phyloP scores from a whole-genome alignment of 2,888 invertebrate genomes.

The Bibio marci region DNA sequence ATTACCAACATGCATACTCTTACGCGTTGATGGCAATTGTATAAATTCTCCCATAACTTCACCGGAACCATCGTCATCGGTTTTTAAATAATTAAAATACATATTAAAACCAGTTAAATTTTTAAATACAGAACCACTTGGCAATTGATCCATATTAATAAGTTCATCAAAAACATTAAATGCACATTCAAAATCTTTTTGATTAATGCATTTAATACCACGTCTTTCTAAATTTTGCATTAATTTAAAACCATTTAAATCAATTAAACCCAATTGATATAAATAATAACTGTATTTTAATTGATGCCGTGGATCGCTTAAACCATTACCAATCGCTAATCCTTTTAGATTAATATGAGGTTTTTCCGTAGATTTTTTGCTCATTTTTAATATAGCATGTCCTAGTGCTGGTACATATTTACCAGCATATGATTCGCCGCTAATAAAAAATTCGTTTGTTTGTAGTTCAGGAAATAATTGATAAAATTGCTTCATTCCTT shows the following conservation, averaged over 20 bases:
- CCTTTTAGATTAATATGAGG: slow-evolving; percentile 26
- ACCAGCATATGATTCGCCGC: slow-evolving; percentile 83
- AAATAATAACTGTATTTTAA: slow-evolving; percentile 61
- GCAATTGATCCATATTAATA: slow-evolving; percentile 45
- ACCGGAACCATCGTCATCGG: slow-evolving; percentile 46
- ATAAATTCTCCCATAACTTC: slow-evolving; percentile 40
- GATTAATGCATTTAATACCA: slow-evolving; percentile 39
- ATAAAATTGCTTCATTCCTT: slow-evolving; percentile 66
- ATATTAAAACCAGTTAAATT: slow-evolving; percentile 56
- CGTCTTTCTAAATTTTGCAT: slow-evolving; percentile 41
- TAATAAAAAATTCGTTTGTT: slow-evolving; percentile 62
- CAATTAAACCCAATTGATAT: slow-evolving; percentile 54
- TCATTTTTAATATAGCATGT: slow-evolving; percentile 50
- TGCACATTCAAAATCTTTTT: slow-evolving; percentile 43
- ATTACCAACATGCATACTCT: slow-evolving; percentile 64
- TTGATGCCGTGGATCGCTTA: slow-evolving; percentile 64
- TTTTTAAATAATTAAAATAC: slow-evolving; percentile 54
- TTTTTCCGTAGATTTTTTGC: slow-evolving; percentile 42
- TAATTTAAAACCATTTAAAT: slow-evolving; percentile 10
- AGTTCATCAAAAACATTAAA: slow-evolving; percentile 48
- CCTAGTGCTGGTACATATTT: slow-evolving; percentile 59
- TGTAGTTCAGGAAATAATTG: slow-evolving; percentile 60
- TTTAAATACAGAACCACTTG: slow-evolving; percentile 41
- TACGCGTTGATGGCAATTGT: slow-evolving; percentile 41
- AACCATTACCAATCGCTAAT: slow-evolving; percentile 55